Evolutionary conservation across 1,140 invertebrate genomes (phyloP), one percentile per base, ranked within the genome.

Genomic region (Chrysoperla carnea): DNA sequence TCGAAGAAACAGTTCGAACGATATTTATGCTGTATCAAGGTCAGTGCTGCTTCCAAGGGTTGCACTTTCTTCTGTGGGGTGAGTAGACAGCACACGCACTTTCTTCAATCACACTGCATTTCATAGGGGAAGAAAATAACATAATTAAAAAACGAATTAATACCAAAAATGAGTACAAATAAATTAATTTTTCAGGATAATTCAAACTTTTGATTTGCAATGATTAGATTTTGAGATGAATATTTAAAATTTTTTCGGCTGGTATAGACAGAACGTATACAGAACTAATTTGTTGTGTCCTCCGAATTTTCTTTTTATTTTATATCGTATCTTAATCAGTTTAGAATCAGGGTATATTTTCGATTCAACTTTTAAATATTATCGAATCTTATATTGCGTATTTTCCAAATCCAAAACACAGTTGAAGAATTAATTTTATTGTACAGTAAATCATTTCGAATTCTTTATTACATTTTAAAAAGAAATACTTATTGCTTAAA

Each of bases 21-120:
- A 11, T 12, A 6, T 53, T 12, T 55, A 53, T 43, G 43, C 52
- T 11, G 52, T 56, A 13, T 55, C 50, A 46, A 54, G 53, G 52
- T 53, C 40, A 42, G 48, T 51, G 33, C 9, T 27, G 6, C 23
- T 13, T 14, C 48, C 46, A 27, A 40, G 48, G 44, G 39, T 49
- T 37, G 37, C 40, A 37, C 41, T 47, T 40, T 47, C 41, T 39
- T 45, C 13, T 6, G 9, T 27, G 39, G 39, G 11, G 27, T 37
- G 27, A 14, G 36, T 23, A 2, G 13, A 15, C 8, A 13, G 37
- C 8, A 7, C 11, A 8, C 8, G 28, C 37, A 17, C 27, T n/a
- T 27, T 13, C 11, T 23, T 8, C 28, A 44, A 12, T 15, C 33
- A 29, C 27, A 13, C n/a, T n/a, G n/a, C n/a, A n/a, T n/a, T n/a